A percentile compares a stretch with the other conserved stretches of the same genome.
phyloP scores from a whole-genome alignment of 1,140 invertebrate genomes.

The Drosophila pallidifrons region DNA sequence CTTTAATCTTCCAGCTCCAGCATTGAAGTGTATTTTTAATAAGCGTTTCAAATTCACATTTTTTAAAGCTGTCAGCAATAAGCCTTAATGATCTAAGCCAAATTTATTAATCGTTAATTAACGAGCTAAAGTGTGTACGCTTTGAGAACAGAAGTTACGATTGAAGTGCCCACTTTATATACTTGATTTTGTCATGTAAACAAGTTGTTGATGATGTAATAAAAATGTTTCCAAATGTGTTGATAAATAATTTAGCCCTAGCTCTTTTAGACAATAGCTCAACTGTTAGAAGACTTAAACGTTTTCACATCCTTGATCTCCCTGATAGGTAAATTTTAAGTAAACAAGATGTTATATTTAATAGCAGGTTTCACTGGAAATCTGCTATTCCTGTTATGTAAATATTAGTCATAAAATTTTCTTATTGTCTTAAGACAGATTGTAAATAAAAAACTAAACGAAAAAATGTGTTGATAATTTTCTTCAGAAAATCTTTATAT shows the following conservation, averaged over 20 bases:
- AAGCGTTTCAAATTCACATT: not conserved
- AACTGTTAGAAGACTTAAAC: no score
- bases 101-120: slow-evolving; percentile 20
- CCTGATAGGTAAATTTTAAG: no score
- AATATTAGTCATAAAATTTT: no score
- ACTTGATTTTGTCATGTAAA: not conserved
- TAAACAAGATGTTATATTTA: no score
- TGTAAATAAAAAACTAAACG: no score
- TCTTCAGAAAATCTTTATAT: not conserved
- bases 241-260: no score
- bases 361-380: no score
- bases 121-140: not conserved
- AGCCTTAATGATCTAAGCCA: not conserved
- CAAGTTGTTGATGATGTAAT: slow-evolving; percentile 3
- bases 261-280: no score
- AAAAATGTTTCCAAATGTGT: not conserved
- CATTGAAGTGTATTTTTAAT: slow-evolving; percentile 23
- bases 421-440: no score
- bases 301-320: no score
- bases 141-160: not conserved
- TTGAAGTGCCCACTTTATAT: not conserved
- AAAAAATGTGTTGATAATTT: not conserved
- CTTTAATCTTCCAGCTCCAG: slow-evolving; percentile 4
- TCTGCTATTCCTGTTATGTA: no score
- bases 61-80: slow-evolving; percentile 32